phyloP scores from a whole-genome alignment of 2,888 invertebrate species.

The Empis livida region DNA sequence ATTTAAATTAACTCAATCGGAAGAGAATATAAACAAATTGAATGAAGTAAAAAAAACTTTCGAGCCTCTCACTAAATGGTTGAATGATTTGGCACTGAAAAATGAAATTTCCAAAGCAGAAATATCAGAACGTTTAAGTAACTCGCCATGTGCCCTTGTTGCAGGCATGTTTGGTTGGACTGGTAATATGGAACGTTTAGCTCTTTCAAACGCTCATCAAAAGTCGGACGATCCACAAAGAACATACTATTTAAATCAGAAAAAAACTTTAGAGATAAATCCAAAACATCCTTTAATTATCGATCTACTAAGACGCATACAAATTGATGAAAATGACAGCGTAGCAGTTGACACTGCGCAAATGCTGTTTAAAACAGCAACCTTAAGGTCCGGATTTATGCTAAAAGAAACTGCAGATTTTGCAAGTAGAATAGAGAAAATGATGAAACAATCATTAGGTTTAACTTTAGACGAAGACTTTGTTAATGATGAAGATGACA shows the following conservation, averaged over 20 bases:
- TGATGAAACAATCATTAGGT: conserved; percentile 73
- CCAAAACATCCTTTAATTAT: conserved; percentile 92
- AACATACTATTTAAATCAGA: conserved; percentile 76
- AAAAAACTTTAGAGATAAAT: conserved; percentile 95
- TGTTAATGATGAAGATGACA: conserved; percentile 35
- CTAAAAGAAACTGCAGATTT: conserved; percentile 76
- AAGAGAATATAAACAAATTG: conserved; percentile 55
- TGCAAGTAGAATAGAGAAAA: conserved; percentile 77
- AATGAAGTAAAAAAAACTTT: conserved; percentile 65
- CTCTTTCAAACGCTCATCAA: conserved; percentile 91
- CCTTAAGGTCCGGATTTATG: conserved; percentile 87
- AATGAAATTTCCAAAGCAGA: conserved; percentile 66
- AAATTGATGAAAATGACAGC: conserved; percentile 61
- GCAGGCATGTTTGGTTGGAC: conserved; percentile 98
- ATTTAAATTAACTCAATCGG: conserved; percentile 66
- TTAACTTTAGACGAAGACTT: conserved; percentile 58
- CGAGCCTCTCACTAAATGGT: conserved; percentile 85
- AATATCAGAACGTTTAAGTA: conserved; percentile 76
- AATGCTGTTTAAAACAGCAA: conserved; percentile 87
- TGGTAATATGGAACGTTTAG: conserved; percentile 97
- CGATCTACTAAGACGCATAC: conserved; percentile 75
- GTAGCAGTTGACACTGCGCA: conserved; percentile 71
- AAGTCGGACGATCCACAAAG: conserved; percentile 87
- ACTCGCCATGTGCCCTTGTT: conserved; percentile 91
- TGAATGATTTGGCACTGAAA: conserved; percentile 67